Base-by-base conservation (phyloP, 1,140 invertebrate species). In the Bombus impatiens region DNA sequence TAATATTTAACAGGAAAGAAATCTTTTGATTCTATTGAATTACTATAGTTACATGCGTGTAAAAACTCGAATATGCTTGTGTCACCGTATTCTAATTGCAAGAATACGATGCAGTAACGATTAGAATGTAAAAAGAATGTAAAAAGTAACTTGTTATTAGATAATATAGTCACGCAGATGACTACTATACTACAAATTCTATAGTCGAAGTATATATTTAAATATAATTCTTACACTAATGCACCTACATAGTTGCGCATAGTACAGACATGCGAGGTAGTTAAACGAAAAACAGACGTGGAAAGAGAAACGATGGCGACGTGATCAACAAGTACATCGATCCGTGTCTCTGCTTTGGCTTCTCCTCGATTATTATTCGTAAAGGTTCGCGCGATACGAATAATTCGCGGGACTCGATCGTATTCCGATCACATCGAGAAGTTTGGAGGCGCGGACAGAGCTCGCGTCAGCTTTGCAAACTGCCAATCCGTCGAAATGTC, bases 341-440 rank as follows among this genome's bases (percentile, higher is more conserved):
- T 71, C 68, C 37, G 37, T 40, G 47, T 10, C 35, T 59, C 47
- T 18, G 75, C 25, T n/a, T 40, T 59, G 71, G 40, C 40, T 44
- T 32, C 72, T 25, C 37, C 74, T 44, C 76, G 72, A 90, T 90
- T 89, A 86, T 79, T 90, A 90, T 89, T 82, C 89, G 62, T 84
- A 75, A 57, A 79, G 74, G 75, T 79, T 79, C 13, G 53, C n/a
- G 4, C 78, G 57, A 74, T 53, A 65, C 75, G 78, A 79, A 78
- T 89, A 89, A 90, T 90, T 87, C 67, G 62, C 78, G 44, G 10
- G 71, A 12, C 37, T 71, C 84, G 88, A 89, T 89, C 84, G 87
- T 90, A 90, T 90, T 90, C 89, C 86, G 88, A 89, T 89, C 89
- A 89, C 89, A 90, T 72, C 82, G 89, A 72, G 44, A 89, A 90